A percentile compares a stretch with the other conserved stretches of the same genome.
These are phyloP conservation scores for Syngnathoides biaculeatus DNA, from an alignment of 2,113 vertebrate genomes.

Conservation along the genomic window DNA sequence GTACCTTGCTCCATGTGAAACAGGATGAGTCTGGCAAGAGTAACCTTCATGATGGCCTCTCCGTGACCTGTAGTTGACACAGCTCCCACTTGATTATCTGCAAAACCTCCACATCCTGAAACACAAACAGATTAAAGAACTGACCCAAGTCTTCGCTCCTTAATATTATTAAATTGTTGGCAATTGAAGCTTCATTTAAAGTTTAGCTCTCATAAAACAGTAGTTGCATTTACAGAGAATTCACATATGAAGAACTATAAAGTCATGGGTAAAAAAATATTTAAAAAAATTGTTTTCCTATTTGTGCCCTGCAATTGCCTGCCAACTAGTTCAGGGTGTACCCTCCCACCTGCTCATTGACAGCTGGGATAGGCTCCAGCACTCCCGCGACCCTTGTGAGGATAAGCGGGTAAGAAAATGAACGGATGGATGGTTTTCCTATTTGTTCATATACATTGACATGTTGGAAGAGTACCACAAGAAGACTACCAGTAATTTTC, in stretches of 20 bases:
- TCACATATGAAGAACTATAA: background rate
- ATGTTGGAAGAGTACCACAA: too few relatives aligned
- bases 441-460: too few relatives aligned
- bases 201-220: background rate
- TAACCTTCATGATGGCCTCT: constrained; percentile 93
- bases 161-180: background rate
- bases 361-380: too few relatives aligned
- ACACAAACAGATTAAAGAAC: constrained; percentile 3
- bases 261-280: background rate
- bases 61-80: constrained; percentile 89
- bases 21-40: constrained; percentile 82
- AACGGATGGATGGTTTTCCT: too few relatives aligned
- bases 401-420: too few relatives aligned
- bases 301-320: too few relatives aligned
- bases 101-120: constrained; percentile 88
- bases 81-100: constrained; percentile 85
- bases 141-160: background rate
- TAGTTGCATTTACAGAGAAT: background rate
- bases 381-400: too few relatives aligned
- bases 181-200: background rate
- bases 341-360: too few relatives aligned
- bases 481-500: too few relatives aligned
- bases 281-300: too few relatives aligned
- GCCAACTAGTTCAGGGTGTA: too few relatives aligned
- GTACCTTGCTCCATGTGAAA: constrained; percentile 92